phyloP scores from a whole-genome alignment of 2,113 vertebrate species.

The Dicrurus megarhynchus region DNA sequence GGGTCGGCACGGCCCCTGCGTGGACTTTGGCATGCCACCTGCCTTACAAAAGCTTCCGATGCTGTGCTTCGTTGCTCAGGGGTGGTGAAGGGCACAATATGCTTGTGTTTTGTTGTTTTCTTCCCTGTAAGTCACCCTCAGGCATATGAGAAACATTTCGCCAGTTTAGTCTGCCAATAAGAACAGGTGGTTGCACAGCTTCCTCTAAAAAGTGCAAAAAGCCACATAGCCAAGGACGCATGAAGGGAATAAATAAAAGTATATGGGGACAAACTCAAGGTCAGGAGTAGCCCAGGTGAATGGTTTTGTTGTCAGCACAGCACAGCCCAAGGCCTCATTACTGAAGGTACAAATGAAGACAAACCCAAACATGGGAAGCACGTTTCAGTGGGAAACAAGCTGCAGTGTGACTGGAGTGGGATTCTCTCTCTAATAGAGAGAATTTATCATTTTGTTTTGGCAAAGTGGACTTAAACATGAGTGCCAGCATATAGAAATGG shows the following conservation, averaged over 20 bases:
- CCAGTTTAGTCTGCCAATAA: background rate
- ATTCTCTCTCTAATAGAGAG: background rate
- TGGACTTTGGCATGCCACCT: background rate
- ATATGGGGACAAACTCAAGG: background rate
- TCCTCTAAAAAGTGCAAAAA: conserved; percentile 25
- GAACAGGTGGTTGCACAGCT: conserved; percentile 43
- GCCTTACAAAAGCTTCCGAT: background rate
- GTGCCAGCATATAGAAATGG: background rate
- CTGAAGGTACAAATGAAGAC: background rate
- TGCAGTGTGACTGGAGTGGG: rapidly evolving
- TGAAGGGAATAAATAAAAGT: background rate
- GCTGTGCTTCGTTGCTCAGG: background rate
- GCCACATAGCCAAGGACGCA: background rate
- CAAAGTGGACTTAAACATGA: background rate
- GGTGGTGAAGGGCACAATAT: background rate
- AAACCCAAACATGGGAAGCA: background rate
- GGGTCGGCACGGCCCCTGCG: rapidly evolving
- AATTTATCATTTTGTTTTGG: background rate
- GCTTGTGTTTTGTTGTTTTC: background rate
- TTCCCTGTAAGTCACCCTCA: background rate
- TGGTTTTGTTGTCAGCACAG: background rate
- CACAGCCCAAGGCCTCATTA: background rate
- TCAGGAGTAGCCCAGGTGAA: background rate
- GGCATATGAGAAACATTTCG: background rate
- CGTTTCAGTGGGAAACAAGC: background rate